These are phyloP conservation scores for Deroplatys truncata DNA, from an alignment of 2,888 invertebrate species.

Conservation along the genomic window DNA sequence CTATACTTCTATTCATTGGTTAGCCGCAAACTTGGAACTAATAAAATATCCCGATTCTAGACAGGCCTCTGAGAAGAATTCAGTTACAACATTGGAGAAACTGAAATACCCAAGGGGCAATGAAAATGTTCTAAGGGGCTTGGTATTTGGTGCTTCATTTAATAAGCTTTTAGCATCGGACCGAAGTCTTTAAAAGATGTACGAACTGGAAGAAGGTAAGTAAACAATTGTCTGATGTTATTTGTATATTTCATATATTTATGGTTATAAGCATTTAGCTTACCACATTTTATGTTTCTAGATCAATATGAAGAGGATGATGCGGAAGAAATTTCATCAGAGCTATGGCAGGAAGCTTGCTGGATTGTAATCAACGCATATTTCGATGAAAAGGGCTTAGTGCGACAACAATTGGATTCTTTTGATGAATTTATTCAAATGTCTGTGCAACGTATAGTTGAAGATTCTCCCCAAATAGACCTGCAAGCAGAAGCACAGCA, in stretches of 20 bases:
- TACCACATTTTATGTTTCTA: constrained; percentile 29
- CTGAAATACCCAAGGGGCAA: too few species aligned
- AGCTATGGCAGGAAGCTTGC: constrained; percentile 99
- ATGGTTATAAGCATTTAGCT: neutral
- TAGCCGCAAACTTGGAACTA: too few species aligned
- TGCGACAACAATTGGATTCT: constrained; percentile 97
- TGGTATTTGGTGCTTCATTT: too few species aligned
- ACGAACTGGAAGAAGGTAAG: neutral
- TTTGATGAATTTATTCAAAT: constrained; percentile 99
- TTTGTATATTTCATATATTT: neutral
- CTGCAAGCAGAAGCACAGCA: constrained; percentile 96
- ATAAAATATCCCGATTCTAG: too few species aligned
- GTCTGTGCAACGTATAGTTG: constrained; percentile 99
- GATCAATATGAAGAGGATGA: constrained; percentile 75
- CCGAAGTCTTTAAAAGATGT: neutral
- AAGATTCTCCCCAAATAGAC: constrained; percentile 97
- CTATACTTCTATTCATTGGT: too few species aligned
- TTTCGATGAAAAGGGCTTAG: constrained; percentile 99
- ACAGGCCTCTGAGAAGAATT: too few species aligned
- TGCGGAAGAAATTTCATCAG: constrained; percentile 93
- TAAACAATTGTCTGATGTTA: neutral
- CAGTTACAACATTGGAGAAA: too few species aligned
- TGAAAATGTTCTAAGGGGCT: too few species aligned
- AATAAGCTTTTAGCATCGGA: neutral
- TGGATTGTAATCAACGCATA: constrained; percentile 99